Evolutionary conservation across 2,888 invertebrate genomes (phyloP).

Genomic region (Agrotis segetum): DNA sequence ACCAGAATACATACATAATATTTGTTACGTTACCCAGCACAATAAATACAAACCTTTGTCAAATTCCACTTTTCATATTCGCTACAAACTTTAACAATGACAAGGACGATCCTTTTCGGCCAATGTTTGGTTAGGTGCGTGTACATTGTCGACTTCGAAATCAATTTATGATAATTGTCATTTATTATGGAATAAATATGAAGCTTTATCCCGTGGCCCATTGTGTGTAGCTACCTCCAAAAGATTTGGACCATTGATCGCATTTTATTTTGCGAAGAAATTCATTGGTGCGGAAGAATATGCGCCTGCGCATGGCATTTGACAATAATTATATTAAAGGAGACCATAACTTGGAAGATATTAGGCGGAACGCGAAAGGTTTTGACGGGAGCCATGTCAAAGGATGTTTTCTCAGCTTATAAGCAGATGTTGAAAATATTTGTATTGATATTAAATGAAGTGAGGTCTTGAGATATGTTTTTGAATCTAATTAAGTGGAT

Average conservation of each 20-base stretch:
- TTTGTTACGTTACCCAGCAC: constrained; percentile 82
- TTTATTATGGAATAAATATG: constrained; percentile 91
- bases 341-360: constrained; percentile 80
- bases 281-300: constrained; percentile 79
- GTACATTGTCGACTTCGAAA: constrained; percentile 86
- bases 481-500: constrained; percentile 47
- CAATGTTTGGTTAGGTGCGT: constrained; percentile 93
- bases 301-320: constrained; percentile 78
- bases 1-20: constrained; percentile 78
- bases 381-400: constrained; percentile 79
- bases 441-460: constrained; percentile 73
- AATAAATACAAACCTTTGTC: constrained; percentile 82
- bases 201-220: constrained; percentile 83
- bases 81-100: constrained; percentile 81
- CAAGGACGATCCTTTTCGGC: constrained; percentile 90
- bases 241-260: constrained; percentile 81
- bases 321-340: constrained; percentile 88
- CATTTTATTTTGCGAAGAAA: constrained; percentile 85
- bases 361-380: constrained; percentile 83
- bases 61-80: constrained; percentile 71
- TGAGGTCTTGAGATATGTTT: constrained; percentile 61
- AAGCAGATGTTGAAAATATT: constrained; percentile 81
- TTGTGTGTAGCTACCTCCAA: constrained; percentile 79
- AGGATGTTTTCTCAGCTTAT: constrained; percentile 87
- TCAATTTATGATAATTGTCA: constrained; percentile 91